A percentile compares a stretch with the other conserved stretches of the same genome.
Evolutionary conservation across 2,797 vertebrate species (phyloP).

Genomic region (Masticophis lateralis): DNA sequence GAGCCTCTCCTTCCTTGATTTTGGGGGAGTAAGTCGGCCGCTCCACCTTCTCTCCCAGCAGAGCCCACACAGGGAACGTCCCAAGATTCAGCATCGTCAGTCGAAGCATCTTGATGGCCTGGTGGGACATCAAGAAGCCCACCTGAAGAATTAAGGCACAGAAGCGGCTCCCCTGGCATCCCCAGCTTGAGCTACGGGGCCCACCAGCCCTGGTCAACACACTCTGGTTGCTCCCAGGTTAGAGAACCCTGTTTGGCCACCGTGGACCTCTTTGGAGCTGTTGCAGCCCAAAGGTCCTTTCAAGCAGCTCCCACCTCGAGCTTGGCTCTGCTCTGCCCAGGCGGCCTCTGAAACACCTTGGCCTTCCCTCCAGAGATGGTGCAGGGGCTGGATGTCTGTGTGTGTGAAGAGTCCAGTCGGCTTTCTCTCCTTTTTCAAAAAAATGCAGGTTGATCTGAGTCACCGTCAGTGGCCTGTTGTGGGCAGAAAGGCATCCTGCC

Average conservation of each 20-base stretch:
- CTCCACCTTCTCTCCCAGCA: neutral
- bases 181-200: neutral
- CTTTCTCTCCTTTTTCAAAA: no score
- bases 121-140: neutral
- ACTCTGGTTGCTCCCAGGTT: neutral
- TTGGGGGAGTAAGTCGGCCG: neutral
- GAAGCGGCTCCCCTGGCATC: neutral
- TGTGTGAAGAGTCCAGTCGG: no score
- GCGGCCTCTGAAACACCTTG: neutral
- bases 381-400: no score
- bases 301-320: neutral
- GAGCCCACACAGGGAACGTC: neutral
- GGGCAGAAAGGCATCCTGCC: neutral
- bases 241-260: neutral
- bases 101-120: neutral
- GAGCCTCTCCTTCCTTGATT: neutral
- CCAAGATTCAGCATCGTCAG: neutral
- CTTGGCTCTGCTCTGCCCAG: neutral
- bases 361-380: neutral
- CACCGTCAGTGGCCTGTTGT: neutral
- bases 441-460: neutral
- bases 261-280: neutral
- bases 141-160: neutral
- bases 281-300: neutral
- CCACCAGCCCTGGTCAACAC: neutral